Conservation (phyloP, 37 sponge, comb jelly and placozoan genomes). For the Ianthella basta region DNA sequence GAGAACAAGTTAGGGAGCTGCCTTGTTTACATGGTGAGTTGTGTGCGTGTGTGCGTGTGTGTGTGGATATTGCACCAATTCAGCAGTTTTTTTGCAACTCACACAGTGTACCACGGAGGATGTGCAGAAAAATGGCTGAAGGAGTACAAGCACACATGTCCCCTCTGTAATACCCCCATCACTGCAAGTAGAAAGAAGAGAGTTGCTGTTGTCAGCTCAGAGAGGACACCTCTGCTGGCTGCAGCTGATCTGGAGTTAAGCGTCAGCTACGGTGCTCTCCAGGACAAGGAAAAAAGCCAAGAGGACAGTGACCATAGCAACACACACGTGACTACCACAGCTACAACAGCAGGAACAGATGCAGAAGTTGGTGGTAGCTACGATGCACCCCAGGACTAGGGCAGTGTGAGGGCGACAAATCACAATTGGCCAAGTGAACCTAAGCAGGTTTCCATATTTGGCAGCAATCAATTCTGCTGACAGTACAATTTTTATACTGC, state of each 20-base stretch:
- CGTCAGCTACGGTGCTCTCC: background rate
- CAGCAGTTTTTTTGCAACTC: background rate
- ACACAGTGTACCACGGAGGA: constrained; percentile 73
- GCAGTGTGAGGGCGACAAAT: too few species aligned
- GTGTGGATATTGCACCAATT: background rate
- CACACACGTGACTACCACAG: too few species aligned
- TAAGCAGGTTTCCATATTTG: too few species aligned
- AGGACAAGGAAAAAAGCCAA: too few species aligned
- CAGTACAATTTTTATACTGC: too few species aligned
- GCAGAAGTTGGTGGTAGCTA: too few species aligned
- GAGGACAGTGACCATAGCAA: too few species aligned
- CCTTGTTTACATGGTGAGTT: constrained; percentile 88
- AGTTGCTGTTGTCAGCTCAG: background rate
- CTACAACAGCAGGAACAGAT: too few species aligned
- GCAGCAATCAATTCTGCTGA: too few species aligned
- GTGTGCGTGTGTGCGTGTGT: background rate
- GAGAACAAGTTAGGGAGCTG: constrained; percentile 75
- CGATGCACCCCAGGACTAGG: too few species aligned
- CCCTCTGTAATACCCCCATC: constrained; percentile 79
- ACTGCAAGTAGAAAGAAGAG: background rate
- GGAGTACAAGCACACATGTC: constrained; percentile 79
- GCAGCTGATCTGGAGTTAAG: background rate
- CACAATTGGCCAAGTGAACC: too few species aligned
- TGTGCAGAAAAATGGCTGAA: constrained; percentile 93
- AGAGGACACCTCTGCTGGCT: background rate